Conservation (phyloP, 2,113 vertebrate genomes). For the Carettochelys insculpta region DNA sequence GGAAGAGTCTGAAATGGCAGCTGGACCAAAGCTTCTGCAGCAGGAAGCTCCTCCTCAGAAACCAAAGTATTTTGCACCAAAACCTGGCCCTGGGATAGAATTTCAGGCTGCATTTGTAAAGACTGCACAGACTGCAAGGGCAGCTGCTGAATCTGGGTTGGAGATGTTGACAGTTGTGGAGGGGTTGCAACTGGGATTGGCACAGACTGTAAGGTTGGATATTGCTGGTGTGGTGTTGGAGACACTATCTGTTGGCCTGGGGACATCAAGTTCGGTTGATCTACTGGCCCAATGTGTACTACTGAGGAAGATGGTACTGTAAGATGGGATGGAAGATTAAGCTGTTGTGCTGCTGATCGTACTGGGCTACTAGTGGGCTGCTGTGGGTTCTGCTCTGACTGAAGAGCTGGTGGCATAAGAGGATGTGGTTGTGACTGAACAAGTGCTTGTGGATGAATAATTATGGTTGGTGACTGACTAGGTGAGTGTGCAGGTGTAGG, state of each 20-base stretch:
- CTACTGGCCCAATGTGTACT: conserved; percentile 76
- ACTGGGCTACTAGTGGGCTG: conserved; percentile 58
- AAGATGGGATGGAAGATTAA: conserved; percentile 75
- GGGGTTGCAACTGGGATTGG: conserved; percentile 78
- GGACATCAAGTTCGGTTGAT: conserved; percentile 74
- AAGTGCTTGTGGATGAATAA: conserved; percentile 82
- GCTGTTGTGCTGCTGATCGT: conserved; percentile 60
- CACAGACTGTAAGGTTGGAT: conserved; percentile 74
- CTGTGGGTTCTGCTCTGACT: conserved; percentile 71
- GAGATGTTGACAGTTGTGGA: conserved; percentile 80
- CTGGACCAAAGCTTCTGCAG: conserved; percentile 88
- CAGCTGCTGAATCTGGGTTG: conserved; percentile 83
- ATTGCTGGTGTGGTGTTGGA: conserved; percentile 74
- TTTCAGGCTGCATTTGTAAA: conserved; percentile 86
- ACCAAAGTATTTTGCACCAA: conserved; percentile 86
- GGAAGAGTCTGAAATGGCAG: conserved; percentile 90
- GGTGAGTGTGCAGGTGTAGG: conserved; percentile 81
- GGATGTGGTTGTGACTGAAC: conserved; percentile 80
- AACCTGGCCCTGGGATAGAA: conserved; percentile 84
- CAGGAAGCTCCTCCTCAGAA: conserved; percentile 87
- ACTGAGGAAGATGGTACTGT: conserved; percentile 75
- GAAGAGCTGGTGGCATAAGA: conserved; percentile 81
- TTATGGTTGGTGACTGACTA: conserved; percentile 84
- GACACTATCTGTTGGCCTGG: conserved; percentile 74
- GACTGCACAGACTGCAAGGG: conserved; percentile 86